Percentiles rank a stretch among this genome's conserved stretches.
Conservation (phyloP, 2,797 vertebrate species). For the Sorex maritimensis region DNA sequence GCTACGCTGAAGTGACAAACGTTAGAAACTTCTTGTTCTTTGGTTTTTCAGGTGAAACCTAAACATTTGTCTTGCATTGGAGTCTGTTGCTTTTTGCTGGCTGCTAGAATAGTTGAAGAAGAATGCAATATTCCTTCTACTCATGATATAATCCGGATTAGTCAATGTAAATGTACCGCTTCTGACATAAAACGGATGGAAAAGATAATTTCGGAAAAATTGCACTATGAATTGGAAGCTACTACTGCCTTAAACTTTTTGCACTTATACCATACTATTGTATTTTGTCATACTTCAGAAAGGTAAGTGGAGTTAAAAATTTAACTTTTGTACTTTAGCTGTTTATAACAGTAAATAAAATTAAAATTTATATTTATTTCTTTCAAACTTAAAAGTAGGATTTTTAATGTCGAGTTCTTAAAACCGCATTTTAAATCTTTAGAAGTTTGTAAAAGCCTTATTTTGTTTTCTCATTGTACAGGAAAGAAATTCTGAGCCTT, state of each 20-base stretch:
- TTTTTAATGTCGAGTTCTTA: slow-evolving; percentile 20
- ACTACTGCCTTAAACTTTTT: slow-evolving; percentile 99
- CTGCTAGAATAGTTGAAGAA: slow-evolving; percentile 94
- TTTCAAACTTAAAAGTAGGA: neutral
- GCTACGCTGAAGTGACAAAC: slow-evolving; percentile 28
- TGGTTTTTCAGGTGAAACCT: slow-evolving; percentile 94
- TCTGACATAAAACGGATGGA: slow-evolving; percentile 98
- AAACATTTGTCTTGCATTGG: slow-evolving; percentile 99
- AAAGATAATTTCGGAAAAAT: slow-evolving; percentile 97
- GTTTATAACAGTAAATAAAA: neutral
- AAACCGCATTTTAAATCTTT: neutral
- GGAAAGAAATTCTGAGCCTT: slow-evolving; percentile 95
- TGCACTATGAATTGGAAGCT: slow-evolving; percentile 97
- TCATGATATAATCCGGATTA: slow-evolving; percentile 97
- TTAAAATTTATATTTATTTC: slow-evolving; percentile 22
- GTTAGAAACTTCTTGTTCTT: neutral
- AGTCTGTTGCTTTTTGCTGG: slow-evolving; percentile 96
- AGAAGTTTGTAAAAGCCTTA: neutral
- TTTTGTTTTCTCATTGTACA: slow-evolving; percentile 83
- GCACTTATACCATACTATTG: slow-evolving; percentile 96
- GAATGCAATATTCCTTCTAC: slow-evolving; percentile 94
- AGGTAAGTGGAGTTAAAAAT: slow-evolving; percentile 92
- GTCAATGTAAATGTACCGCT: slow-evolving; percentile 97
- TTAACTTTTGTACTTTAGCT: slow-evolving; percentile 12
- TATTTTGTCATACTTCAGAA: slow-evolving; percentile 94